Evolutionary conservation across 2,113 vertebrate genomes (phyloP), one percentile per base, ranked within the genome.

Genomic region (Lathamus discolor): DNA sequence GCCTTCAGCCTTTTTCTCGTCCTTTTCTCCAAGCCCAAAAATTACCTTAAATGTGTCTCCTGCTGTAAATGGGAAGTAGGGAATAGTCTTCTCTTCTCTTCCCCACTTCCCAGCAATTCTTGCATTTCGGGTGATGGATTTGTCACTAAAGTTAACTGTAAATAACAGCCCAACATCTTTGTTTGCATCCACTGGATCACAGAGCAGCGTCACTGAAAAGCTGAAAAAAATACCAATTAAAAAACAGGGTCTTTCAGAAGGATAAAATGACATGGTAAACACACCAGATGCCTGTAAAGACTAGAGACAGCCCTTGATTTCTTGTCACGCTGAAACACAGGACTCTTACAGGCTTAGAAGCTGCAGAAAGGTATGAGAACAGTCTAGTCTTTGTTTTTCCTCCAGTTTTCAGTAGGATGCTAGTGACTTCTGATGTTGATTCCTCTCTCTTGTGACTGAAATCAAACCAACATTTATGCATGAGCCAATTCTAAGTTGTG

Each of bases 21-120:
- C 13, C 48, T 90, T 87, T 83, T 88, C 69, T 89, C 43, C 37
- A 35, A 70, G 3, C 10, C 29, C 22, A 6, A 67, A 84, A 49
- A 81, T 93, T 98, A 99, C 99, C 98, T 99, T 99, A 94, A 99
- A 99, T 1, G 98, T 81, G 75, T 99, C 98, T 0, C 98, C 98
- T 31, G 98, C 84, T 19, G 98, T 98, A 89, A 99, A 99, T 18
- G 99, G 99, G 54, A 99, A 99, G 93, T 98, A 99, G 54, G 98
- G 98, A 73, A 99, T 97, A 18, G 97, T 98, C 37, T 98, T 98
- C 96, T 99, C 99, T 62, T 98, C 97, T 27, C 95, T 85, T 59
- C 98, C 99, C 99, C 99, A 99, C 93, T 98, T 98, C 24, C 98
- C 99, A 13, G 97, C 98, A 97, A 98, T 92, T 33, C 98, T 97